Conservation (phyloP, 2,113 vertebrate genomes). For the Abramis brama region DNA sequence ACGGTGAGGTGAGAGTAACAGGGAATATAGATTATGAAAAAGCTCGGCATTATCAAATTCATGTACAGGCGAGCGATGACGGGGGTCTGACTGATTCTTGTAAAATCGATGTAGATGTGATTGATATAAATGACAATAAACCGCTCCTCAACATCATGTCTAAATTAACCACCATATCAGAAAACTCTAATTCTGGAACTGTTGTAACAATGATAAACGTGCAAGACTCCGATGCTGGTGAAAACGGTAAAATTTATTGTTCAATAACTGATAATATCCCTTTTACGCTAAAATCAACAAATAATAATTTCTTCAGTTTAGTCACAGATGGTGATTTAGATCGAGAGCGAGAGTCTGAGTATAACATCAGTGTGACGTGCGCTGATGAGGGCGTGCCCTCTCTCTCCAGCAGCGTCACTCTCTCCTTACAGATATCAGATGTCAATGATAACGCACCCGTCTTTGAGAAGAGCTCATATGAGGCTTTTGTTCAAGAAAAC, state of each 20-base stretch:
- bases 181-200: background rate
- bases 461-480: conserved; percentile 46
- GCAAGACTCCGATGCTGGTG: background rate
- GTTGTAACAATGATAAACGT: background rate
- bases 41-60: conserved; percentile 60
- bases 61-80: conserved; percentile 71
- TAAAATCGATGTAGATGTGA: conserved; percentile 68
- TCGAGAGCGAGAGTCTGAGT: background rate
- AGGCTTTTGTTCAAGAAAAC: conserved; percentile 43
- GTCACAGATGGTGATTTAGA: background rate
- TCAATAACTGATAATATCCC: background rate
- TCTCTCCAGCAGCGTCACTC: conserved; percentile 59
- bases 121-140: conserved; percentile 73
- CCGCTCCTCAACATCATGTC: conserved; percentile 63
- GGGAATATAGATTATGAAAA: conserved; percentile 73
- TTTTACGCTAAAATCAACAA: background rate
- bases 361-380: conserved; percentile 51
- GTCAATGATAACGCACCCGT: conserved; percentile 70
- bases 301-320: background rate
- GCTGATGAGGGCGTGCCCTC: conserved; percentile 61
- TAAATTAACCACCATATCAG: conserved; percentile 21
- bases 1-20: conserved; percentile 67
- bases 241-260: background rate
- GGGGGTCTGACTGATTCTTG: conserved; percentile 61
- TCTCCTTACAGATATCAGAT: conserved; percentile 63